Evolutionary conservation across 2,888 invertebrate genomes (phyloP).

Genomic region (Cabera pusaria): DNA sequence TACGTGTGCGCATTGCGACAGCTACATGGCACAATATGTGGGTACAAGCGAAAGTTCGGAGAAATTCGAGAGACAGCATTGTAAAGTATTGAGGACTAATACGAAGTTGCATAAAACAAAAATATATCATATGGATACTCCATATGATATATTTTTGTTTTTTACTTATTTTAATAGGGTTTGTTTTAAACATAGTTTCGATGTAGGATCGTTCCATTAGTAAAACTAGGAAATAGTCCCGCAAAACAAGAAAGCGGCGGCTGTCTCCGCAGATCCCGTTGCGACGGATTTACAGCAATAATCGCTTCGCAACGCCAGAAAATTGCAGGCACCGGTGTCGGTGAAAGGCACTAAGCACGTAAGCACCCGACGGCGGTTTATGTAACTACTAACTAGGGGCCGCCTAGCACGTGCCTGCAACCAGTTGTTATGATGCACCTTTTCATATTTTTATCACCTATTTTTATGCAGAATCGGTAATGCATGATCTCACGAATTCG

Average conservation of each 20-base stretch:
- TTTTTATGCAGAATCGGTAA: constrained; percentile 40
- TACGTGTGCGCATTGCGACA: constrained; percentile 39
- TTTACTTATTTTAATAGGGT: no score
- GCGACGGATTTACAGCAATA: constrained; percentile 52
- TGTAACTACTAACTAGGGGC: constrained; percentile 45
- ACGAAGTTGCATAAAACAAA: constrained; percentile 14
- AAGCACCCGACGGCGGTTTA: constrained; percentile 52
- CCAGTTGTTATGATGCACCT: constrained; percentile 28
- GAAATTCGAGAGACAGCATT: constrained; percentile 53
- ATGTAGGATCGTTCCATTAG: no score
- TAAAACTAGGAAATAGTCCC: constrained; percentile 16
- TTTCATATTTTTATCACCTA: constrained; percentile 31
- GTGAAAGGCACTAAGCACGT: constrained; percentile 61
- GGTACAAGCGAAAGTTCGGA: constrained; percentile 53
- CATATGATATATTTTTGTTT: no score
- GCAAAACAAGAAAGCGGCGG: constrained; percentile 26
- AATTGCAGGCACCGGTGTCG: constrained; percentile 56
- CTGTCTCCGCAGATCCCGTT: constrained; percentile 44
- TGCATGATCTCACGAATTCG: constrained; percentile 43
- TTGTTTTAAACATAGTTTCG: no score
- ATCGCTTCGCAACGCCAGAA: constrained; percentile 53
- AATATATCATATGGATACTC: no score
- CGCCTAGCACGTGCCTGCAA: constrained; percentile 41
- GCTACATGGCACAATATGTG: constrained; percentile 50
- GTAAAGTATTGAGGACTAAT: constrained; percentile 30